Conservation (phyloP, 2,113 vertebrate species). For the Chionomys nivalis region DNA sequence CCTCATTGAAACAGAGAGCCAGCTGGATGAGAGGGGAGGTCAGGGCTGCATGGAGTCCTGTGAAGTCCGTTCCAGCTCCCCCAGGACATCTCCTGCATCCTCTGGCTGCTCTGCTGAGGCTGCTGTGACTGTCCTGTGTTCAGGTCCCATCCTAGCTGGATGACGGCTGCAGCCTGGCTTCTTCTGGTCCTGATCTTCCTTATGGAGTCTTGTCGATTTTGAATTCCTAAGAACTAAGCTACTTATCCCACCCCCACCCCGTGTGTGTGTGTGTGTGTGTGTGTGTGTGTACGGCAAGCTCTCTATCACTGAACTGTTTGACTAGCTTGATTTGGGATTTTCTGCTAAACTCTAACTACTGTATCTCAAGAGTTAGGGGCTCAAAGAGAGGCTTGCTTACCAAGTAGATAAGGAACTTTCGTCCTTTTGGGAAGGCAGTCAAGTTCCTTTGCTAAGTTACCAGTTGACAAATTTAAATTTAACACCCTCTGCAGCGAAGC, state of each 20-base stretch:
- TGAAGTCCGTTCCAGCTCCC: constrained; percentile 38
- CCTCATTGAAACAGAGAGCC: constrained; percentile 36
- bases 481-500: background rate
- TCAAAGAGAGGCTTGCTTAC: background rate
- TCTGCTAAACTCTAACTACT: background rate
- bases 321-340: background rate
- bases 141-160: background rate
- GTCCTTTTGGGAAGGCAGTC: background rate
- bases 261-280: background rate
- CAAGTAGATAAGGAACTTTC: background rate
- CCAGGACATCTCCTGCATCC: background rate
- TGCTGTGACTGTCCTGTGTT: background rate
- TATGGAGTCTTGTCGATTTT: background rate
- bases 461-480: constrained; percentile 16
- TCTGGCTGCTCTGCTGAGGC: background rate
- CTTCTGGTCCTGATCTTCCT: background rate
- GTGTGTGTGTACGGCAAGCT: background rate
- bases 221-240: constrained; percentile 4
- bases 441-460: constrained; percentile 3
- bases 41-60: background rate
- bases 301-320: background rate
- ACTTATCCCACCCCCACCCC: background rate
- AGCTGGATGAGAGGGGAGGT: constrained; percentile 18
- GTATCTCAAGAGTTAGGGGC: background rate
- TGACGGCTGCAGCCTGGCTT: background rate